Conservation (phyloP, 2,888 invertebrate species). For the Macrostomum cliftonense region DNA sequence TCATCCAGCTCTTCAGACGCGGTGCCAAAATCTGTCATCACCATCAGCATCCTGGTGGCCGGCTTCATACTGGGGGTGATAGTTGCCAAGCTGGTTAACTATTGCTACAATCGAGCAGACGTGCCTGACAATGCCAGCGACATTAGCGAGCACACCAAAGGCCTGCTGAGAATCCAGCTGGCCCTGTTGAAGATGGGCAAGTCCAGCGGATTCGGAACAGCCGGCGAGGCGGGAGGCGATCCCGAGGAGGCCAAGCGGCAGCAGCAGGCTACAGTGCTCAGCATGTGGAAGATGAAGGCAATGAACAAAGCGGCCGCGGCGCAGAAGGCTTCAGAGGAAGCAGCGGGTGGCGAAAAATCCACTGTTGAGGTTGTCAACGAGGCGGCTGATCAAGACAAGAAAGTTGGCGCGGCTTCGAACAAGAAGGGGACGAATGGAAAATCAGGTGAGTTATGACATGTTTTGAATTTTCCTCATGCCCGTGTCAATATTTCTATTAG, state of each 20-base stretch:
- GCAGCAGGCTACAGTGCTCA: conserved; percentile 12
- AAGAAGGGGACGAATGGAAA: neutral
- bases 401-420: neutral
- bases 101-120: conserved; percentile 16
- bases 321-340: neutral
- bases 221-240: conserved; percentile 15
- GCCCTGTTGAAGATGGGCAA: too few species aligned
- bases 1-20: too few species aligned
- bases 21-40: too few species aligned
- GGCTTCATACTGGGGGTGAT: conserved; percentile 18
- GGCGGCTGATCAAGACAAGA: neutral
- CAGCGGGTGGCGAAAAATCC: conserved; percentile 1
- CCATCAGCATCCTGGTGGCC: conserved; percentile 13
- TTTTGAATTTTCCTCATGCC: too few species aligned
- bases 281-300: conserved; percentile 12
- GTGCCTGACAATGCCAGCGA: conserved; percentile 20
- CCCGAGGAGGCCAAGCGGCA: conserved; percentile 12
- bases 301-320: neutral
- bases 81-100: conserved; percentile 20
- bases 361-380: conserved; percentile 8
- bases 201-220: too few species aligned
- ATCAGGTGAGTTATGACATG: neutral
- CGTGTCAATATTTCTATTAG: too few species aligned
- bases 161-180: conserved; percentile 7
- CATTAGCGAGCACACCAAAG: conserved; percentile 18